These are phyloP conservation scores for Amphiprion clarkii DNA, from an alignment of 2,797 vertebrate genomes.

Conservation along the genomic window DNA sequence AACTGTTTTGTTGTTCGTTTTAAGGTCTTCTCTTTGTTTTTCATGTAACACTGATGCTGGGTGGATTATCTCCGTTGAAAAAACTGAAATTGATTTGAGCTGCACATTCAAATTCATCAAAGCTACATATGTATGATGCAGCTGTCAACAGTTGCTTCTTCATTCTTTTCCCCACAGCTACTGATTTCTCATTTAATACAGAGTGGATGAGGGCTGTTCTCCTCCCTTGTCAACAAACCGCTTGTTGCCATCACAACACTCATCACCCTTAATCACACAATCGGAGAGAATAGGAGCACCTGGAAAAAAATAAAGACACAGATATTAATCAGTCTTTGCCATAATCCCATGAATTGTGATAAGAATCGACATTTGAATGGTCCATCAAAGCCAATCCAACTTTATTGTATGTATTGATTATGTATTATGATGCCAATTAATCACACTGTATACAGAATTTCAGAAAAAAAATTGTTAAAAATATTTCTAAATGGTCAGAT, in stretches of 20 bases:
- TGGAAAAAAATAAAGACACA: background rate
- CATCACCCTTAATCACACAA: background rate
- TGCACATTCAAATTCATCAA: constrained; percentile 13
- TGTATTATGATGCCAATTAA: too few relatives aligned
- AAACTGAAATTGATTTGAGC: background rate
- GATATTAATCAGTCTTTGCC: too few relatives aligned
- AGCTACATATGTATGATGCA: constrained; percentile 15
- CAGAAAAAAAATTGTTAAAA: too few relatives aligned
- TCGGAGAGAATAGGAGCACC: background rate
- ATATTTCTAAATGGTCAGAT: too few relatives aligned
- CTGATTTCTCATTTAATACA: too few relatives aligned
- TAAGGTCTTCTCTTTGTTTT: too few relatives aligned
- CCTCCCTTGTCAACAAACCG: constrained; percentile 15
- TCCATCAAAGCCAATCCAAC: too few relatives aligned
- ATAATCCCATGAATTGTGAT: too few relatives aligned
- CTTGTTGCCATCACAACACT: constrained; percentile 11
- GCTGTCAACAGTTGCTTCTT: constrained; percentile 4
- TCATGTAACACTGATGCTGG: background rate
- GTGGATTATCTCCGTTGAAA: background rate
- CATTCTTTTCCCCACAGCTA: background rate
- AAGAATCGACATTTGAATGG: too few relatives aligned
- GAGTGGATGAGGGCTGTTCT: background rate
- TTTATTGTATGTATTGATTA: too few relatives aligned
- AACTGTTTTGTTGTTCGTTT: too few relatives aligned
- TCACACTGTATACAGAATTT: too few relatives aligned